Base-by-base conservation (phyloP, 2,113 vertebrate genomes). In the Lepidothrix coronata region DNA sequence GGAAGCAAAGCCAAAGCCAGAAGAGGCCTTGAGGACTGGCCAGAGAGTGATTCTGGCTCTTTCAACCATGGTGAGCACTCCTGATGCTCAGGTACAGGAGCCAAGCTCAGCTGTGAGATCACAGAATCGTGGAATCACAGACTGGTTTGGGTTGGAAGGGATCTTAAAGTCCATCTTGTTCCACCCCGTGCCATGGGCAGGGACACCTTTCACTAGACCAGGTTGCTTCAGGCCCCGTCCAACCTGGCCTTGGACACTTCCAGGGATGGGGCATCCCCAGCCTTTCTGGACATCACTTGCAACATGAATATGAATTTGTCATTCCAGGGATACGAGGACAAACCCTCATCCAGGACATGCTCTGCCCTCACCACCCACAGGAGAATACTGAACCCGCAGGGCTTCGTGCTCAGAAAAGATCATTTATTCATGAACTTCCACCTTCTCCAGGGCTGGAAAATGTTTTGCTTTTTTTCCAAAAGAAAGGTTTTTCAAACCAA, bases 161-260 rank as follows among this genome's bases (percentile, higher is more conserved):
- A 16, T 3, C 14, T 5, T 3, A 70, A 61, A 71, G 1, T 5
- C 7, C 73, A 12, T 0, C 46, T 28, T 18, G 27, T 14, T 15
- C 51, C n/a, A 46, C 4, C 22, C 11, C 73, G 11, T 52, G 37
- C 23, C n/a, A 55, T 14, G 54, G 22, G 19, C 48, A 62, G 74
- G 12, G 41, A 55, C n/a, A 16, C 4, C 2, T 70, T 1, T 33
- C 46, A 44, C 25, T 14, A 5, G 16, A 13, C 39, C 54, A 68
- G 19, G 28, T 0, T 21, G 18, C 22, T 61, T 35, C 71, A 41
- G 9, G 1, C 5, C 19, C 5, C 8, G 4, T 66, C 44, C 44
- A 37, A 0, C 31, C 31, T 37, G 63, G 17, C 46, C 37, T 52
- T 9, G 73, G 73, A 0, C 46, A 39, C 46, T 61, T 1, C 55